phyloP scores from a whole-genome alignment of 2,113 vertebrate species.

The Rattus rattus region DNA sequence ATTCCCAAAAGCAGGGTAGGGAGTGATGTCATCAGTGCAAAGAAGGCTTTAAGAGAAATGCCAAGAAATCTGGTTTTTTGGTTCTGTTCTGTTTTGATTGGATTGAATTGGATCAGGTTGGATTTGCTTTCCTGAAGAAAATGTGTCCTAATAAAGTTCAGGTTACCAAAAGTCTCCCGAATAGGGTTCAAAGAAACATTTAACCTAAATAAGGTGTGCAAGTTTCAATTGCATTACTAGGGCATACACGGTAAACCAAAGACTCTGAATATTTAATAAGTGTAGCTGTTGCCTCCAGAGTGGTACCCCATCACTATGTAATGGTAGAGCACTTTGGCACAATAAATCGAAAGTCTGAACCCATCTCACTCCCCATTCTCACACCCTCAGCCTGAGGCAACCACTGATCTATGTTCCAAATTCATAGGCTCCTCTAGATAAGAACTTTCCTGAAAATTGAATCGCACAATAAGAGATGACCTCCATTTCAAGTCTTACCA shows the following conservation, averaged over 20 bases:
- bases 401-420: neutral
- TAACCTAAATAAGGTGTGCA: neutral
- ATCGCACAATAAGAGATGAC: neutral
- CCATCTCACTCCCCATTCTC: neutral
- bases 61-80: neutral
- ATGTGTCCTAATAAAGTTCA: neutral
- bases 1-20: neutral
- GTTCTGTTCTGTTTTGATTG: no score
- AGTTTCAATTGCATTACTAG: neutral
- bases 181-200: neutral
- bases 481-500: neutral
- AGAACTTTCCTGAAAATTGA: neutral
- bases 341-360: neutral
- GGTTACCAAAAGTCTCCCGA: neutral
- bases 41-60: neutral
- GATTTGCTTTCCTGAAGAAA: neutral
- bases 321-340: neutral
- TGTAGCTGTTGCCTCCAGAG: neutral
- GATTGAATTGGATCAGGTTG: neutral
- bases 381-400: neutral
- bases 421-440: neutral
- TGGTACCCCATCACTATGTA: neutral
- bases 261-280: neutral
- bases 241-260: neutral
- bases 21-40: rapidly evolving